A percentile compares a stretch with the other conserved stretches of the same genome.
These are phyloP conservation scores for Autographa gamma DNA, from an alignment of 2,888 invertebrate species.

Conservation along the genomic window DNA sequence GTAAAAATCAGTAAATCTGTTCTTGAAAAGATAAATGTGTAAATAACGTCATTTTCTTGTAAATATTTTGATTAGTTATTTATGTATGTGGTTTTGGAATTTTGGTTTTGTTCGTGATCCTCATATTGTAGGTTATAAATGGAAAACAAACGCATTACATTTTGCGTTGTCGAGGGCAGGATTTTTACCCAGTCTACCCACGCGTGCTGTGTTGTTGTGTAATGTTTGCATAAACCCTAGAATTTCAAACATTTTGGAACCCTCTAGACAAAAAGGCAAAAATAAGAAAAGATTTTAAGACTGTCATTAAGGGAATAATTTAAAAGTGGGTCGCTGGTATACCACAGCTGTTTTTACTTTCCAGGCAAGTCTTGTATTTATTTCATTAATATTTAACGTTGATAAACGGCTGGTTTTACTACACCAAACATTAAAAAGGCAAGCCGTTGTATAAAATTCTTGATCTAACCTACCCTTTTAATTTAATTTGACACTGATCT, in stretches of 20 bases:
- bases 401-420: slow-evolving; percentile 4
- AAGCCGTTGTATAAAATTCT: background rate
- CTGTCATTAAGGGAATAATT: slow-evolving; percentile 4
- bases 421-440: background rate
- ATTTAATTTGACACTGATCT: slow-evolving; percentile 28
- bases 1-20: too few relatives aligned
- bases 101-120: too few relatives aligned
- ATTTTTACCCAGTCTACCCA: too few relatives aligned
- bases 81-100: too few relatives aligned
- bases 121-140: background rate
- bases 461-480: slow-evolving; percentile 13
- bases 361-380: slow-evolving; percentile 2
- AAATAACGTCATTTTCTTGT: too few relatives aligned
- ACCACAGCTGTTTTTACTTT: slow-evolving; percentile 2
- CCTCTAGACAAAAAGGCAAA: background rate
- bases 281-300: background rate
- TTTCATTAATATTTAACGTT: slow-evolving; percentile 1
- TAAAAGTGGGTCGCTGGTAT: background rate
- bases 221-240: background rate
- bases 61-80: too few relatives aligned
- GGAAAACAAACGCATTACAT: background rate
- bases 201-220: too few relatives aligned
- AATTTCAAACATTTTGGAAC: background rate
- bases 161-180: too few relatives aligned
- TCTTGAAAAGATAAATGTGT: too few relatives aligned